Evolutionary conservation across 2,797 vertebrate species (phyloP).

Genomic region (Bucorvus abyssinicus): DNA sequence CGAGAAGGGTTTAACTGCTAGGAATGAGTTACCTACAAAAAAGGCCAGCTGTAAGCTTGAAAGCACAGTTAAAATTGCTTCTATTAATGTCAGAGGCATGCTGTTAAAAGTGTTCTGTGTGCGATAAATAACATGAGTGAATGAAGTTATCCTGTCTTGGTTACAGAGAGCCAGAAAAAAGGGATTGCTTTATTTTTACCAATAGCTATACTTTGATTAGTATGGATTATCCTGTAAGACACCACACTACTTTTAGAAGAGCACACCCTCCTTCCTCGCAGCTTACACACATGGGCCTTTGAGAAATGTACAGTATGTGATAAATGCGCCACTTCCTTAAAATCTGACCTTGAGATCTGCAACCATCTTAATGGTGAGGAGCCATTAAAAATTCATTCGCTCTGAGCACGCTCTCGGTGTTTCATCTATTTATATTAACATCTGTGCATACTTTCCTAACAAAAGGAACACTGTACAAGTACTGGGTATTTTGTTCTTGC

Average conservation of each 20-base stretch:
- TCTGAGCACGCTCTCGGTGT: not conserved
- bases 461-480: conserved; percentile 10
- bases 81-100: conserved; percentile 35
- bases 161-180: conserved; percentile 17
- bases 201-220: conserved; percentile 15
- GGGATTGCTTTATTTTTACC: conserved; percentile 41
- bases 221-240: not conserved
- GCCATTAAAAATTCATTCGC: conserved; percentile 11
- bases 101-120: conserved; percentile 37
- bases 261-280: not conserved
- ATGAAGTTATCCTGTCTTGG: not conserved
- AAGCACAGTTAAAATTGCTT: conserved; percentile 8
- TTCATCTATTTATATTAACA: not conserved
- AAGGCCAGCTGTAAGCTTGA: not conserved
- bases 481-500: not conserved
- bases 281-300: not conserved
- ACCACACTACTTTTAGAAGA: not conserved
- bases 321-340: not conserved
- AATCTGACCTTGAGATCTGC: conserved; percentile 21
- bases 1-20: not conserved
- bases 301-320: not conserved
- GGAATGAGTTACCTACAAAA: not conserved
- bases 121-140: conserved; percentile 18
- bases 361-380: not conserved
- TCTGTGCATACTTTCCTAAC: not conserved